Evolutionary conservation across 2,113 vertebrate species (phyloP).

Genomic region (Glaucomys volans): DNA sequence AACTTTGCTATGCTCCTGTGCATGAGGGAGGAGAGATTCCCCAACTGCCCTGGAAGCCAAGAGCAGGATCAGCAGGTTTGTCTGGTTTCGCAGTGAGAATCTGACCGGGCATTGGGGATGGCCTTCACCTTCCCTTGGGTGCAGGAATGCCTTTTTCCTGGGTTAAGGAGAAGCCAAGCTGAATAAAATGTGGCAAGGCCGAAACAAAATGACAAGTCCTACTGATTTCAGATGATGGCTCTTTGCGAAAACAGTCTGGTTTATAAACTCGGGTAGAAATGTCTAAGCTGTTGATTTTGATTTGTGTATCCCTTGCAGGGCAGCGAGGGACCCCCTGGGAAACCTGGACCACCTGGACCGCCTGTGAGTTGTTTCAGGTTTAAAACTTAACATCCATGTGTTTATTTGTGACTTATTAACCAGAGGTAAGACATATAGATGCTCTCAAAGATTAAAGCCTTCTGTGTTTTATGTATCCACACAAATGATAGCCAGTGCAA

Average conservation of each 20-base stretch:
- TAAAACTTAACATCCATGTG: not conserved
- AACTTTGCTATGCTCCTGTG: not conserved
- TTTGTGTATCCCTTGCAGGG: conserved; percentile 89
- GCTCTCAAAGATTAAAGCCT: not conserved
- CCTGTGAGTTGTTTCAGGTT: conserved; percentile 86
- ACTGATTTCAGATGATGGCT: not conserved
- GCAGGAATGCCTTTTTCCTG: not conserved
- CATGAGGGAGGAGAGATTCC: too few species aligned
- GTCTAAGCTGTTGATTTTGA: conserved; percentile 1
- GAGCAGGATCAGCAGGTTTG: accelerated
- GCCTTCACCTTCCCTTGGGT: not conserved
- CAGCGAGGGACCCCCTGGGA: conserved; percentile 92
- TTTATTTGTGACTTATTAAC: not conserved
- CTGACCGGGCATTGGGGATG: not conserved
- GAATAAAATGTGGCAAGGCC: not conserved
- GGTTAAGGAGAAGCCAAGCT: not conserved
- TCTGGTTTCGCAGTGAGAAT: not conserved
- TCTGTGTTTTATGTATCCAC: not conserved
- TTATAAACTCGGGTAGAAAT: not conserved
- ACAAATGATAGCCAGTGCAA: not conserved
- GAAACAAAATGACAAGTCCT: not conserved
- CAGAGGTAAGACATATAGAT: not conserved
- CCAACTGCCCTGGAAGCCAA: not conserved
- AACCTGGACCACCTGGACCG: conserved; percentile 92
- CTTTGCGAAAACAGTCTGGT: not conserved